Conservation (phyloP, 37 sponge, comb jelly and placozoan species). For the Lycopodina hypogea region DNA sequence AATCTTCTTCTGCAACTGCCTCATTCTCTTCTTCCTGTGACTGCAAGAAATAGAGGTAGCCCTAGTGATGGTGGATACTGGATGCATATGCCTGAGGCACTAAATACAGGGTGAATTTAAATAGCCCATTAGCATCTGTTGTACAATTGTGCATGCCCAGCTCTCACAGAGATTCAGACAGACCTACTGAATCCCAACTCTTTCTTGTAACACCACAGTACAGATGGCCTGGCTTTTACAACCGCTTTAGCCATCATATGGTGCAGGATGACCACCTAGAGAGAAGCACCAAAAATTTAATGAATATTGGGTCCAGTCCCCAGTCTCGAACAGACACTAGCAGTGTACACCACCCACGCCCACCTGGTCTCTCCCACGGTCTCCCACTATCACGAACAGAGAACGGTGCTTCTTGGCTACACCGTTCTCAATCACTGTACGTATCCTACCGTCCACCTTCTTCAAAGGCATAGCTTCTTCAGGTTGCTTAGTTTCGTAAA, state of each 20-base stretch:
- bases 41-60: conserved; percentile 54
- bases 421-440: conserved; percentile 84
- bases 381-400: conserved; percentile 89
- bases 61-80: too few species aligned
- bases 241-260: conserved; percentile 85
- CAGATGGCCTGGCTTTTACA: conserved; percentile 77
- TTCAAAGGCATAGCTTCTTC: conserved; percentile 43
- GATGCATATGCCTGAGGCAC: background rate
- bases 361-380: conserved; percentile 86
- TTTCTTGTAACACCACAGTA: conserved; percentile 99
- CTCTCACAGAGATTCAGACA: background rate
- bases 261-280: conserved; percentile 90
- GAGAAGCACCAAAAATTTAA: background rate
- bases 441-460: conserved; percentile 82
- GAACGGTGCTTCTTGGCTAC: conserved; percentile 60
- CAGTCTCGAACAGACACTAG: background rate
- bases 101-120: background rate
- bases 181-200: conserved; percentile 96
- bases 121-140: background rate
- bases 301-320: background rate
- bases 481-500: background rate
- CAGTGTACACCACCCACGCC: background rate
- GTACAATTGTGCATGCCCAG: too few species aligned
- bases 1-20: conserved; percentile 90
- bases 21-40: conserved; percentile 96